A percentile compares a stretch with the other conserved stretches of the same genome.
These are phyloP conservation scores for Biston stratarius DNA, from an alignment of 2,888 invertebrate species.

Conservation along the genomic window DNA sequence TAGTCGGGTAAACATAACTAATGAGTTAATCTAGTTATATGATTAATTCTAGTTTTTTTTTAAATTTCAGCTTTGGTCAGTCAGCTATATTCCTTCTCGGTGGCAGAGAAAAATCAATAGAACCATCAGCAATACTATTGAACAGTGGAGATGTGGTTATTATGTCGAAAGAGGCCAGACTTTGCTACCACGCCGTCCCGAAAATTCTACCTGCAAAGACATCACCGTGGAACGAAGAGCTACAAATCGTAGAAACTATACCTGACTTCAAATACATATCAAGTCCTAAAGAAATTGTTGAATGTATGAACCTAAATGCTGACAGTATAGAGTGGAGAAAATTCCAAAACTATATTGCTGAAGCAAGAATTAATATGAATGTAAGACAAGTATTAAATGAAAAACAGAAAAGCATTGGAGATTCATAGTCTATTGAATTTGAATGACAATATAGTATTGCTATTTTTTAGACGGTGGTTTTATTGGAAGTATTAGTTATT, in stretches of 20 bases:
- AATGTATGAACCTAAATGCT: constrained; percentile 56
- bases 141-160: constrained; percentile 96
- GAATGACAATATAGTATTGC: constrained; percentile 31
- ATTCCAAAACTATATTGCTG: constrained; percentile 87
- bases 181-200: constrained; percentile 98
- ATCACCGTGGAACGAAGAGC: constrained; percentile 79
- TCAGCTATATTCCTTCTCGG: constrained; percentile 97
- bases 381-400: constrained; percentile 94
- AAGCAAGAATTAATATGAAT: constrained; percentile 96
- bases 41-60: neutral
- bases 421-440: constrained; percentile 51
- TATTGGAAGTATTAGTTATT: constrained; percentile 3
- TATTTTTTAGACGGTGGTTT: constrained; percentile 39
- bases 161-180: constrained; percentile 94
- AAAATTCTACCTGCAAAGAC: constrained; percentile 88
- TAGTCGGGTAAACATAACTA: too few species aligned
- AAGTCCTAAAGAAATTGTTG: constrained; percentile 50
- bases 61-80: constrained; percentile 94
- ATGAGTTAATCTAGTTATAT: too few species aligned
- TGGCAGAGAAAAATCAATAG: constrained; percentile 89
- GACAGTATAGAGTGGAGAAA: constrained; percentile 78
- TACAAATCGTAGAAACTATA: constrained; percentile 30
- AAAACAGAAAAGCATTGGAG: constrained; percentile 79
- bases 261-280: constrained; percentile 60
- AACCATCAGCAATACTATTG: constrained; percentile 90